These are phyloP conservation scores for Microctenopoma steveboyesi DNA, from an alignment of 2,797 vertebrate genomes.

Conservation along the genomic window DNA sequence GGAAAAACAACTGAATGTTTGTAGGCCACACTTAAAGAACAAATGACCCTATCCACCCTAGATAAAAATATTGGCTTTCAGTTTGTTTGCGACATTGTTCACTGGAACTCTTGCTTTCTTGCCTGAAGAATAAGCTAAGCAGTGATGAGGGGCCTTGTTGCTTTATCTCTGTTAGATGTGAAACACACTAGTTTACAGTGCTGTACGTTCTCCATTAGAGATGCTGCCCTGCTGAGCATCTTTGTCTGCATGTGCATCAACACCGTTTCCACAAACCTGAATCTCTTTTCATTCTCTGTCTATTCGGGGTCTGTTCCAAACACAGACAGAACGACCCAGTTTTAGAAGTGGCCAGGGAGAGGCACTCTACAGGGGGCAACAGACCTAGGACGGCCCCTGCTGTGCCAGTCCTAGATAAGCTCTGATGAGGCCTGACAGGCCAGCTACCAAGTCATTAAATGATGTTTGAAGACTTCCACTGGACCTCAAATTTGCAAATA, in stretches of 20 bases:
- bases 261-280: constrained; percentile 22
- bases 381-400: constrained; percentile 66
- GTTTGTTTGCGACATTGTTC: constrained; percentile 3
- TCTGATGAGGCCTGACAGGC: constrained; percentile 81
- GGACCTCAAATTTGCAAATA: background rate
- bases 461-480: constrained; percentile 48
- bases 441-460: constrained; percentile 37
- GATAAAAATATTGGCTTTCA: background rate
- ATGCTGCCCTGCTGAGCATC: too few relatives aligned
- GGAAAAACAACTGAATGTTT: background rate
- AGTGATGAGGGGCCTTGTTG: background rate
- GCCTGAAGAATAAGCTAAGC: background rate
- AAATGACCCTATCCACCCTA: constrained; percentile 1
- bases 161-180: background rate
- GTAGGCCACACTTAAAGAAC: background rate
- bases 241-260: constrained; percentile 39
- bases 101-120: background rate
- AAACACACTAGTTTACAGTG: too few relatives aligned
- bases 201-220: too few relatives aligned
- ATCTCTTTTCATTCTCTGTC: constrained; percentile 21
- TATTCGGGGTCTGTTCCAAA: constrained; percentile 56
- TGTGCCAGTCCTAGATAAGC: constrained; percentile 55
- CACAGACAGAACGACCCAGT: constrained; percentile 77
- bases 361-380: constrained; percentile 56
- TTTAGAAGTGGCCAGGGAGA: constrained; percentile 59